Base-by-base conservation (phyloP, 2,113 vertebrate genomes). In the Antechinus flavipes region DNA sequence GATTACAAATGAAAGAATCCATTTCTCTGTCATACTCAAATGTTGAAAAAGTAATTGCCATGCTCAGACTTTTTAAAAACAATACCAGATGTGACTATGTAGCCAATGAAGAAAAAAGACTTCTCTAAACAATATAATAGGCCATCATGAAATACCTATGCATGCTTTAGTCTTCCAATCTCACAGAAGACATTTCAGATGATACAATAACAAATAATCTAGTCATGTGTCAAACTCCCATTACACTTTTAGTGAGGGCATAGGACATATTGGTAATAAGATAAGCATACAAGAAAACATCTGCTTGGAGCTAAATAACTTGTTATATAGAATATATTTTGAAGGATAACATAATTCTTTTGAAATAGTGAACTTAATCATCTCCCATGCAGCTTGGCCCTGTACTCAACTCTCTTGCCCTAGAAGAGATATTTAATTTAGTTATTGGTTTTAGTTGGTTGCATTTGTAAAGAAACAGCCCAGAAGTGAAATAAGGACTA, bases 391-490 rank as follows among this genome's bases (percentile, higher is more conserved):
- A 84, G 35, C n/a, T 42, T 84, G n/a, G 68, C 68, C 68, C 19
- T 42, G 19, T n/a, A 30, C n/a, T 84, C 68, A 84, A 84, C 19
- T 19, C n/a, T 84, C 14, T 35, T 84, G 68, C n/a, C 68, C 68
- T 84, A 14, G 53, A 16, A 26, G 47, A 94, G 26, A 53, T 19
- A 94, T 91, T 94, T 90, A 30, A 90, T 89, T 26, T 91, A 92
- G 96, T 95, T 94, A 54, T 84, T 95, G 91, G 89, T 52, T 94
- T 93, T 42, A 89, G 19, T 22, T 93, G 90, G 84, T 50, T 95
- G 54, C 90, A 92, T 92, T 96, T 96, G 95, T 98, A 93, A 93
- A 97, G 92, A 53, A 14, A 96, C 47, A 23, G 54, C 92, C 92
- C 89, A 97, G 95, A 97, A 61, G 55, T 4, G 14, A 23, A 91